phyloP scores from a whole-genome alignment of 2,888 invertebrate species.

The Caenorhabditis imperialis region DNA sequence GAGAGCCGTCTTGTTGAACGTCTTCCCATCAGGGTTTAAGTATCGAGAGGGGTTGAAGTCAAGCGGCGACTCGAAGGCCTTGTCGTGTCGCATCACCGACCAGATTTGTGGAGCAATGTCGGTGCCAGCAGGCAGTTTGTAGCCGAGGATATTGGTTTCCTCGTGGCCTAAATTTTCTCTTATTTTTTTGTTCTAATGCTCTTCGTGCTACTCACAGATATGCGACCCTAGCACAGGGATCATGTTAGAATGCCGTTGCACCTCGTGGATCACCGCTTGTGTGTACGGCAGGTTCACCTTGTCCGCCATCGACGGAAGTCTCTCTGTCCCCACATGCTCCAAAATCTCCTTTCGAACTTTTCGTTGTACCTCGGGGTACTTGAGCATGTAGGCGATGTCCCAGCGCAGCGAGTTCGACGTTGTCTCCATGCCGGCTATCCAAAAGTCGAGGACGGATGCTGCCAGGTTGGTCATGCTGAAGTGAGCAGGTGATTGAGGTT shows the following conservation, averaged over 20 bases:
- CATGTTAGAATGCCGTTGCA: conserved; percentile 58
- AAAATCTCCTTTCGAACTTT: conserved; percentile 58
- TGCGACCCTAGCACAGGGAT: conserved; percentile 42
- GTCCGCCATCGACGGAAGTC: conserved; percentile 55
- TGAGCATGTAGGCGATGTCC: conserved; percentile 59
- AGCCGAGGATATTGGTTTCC: conserved; percentile 31
- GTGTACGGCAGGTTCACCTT: conserved; percentile 56
- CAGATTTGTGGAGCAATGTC: conserved; percentile 46
- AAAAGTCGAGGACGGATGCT: conserved; percentile 57
- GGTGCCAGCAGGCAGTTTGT: conserved; percentile 40
- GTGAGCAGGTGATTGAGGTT: neutral
- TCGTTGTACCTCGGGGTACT: conserved; percentile 61
- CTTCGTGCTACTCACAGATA: conserved; percentile 6
- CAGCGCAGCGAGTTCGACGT: conserved; percentile 63
- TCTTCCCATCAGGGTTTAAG: conserved; percentile 58
- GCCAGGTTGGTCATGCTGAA: conserved; percentile 33
- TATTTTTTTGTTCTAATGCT: neutral
- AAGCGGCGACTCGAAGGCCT: conserved; percentile 48
- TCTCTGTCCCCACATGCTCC: conserved; percentile 41
- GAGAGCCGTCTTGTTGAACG: conserved; percentile 53
- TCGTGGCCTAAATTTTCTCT: conserved; percentile 35
- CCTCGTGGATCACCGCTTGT: conserved; percentile 52
- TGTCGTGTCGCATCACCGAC: conserved; percentile 53
- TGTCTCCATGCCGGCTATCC: conserved; percentile 70
- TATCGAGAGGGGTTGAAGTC: conserved; percentile 64